Evolutionary conservation across 2,888 invertebrate genomes (phyloP), one percentile per base, ranked within the genome.

Genomic region (Sinodicranocentrus sp.): DNA sequence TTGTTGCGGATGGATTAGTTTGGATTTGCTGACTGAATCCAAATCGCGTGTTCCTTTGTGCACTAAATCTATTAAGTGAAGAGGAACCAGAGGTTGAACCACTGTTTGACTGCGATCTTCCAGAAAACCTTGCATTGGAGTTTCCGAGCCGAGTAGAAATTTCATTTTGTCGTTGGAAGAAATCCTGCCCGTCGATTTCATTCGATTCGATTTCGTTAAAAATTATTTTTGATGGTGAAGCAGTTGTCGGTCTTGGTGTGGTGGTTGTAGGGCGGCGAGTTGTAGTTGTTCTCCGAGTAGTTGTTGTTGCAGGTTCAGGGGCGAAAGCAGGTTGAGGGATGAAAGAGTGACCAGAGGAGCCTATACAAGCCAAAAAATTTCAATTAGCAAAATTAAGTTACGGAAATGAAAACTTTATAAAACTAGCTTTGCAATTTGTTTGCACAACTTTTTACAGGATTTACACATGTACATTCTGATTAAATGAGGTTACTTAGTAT

Each of bases 151-250:
- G 26, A 15, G 68, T 85, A 2, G 82, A 54, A 54, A 73, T 73
- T 6, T 52, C 52, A 33, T 52, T 65, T 21, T 33, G 48, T 21
- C 21, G 57, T 23, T 54, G 65, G 68, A 82, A 44, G 39, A 44
- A 2, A 59, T 80, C 79, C n/a, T 68, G 23, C 28, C 67, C 67
- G 21, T 73, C 85, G 23, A 88, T 84, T 57, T 89, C 89, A 71
- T 89, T 89, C 1, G 87, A 85, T 23, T 88, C 88, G 52, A 88
- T 86, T 54, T 89, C 88, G 70, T 88, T 88, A 73, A 86, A 88
- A 43, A 84, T 57, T 10, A 86, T 86, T 63, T 82, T 72, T 8
- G 79, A 72, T 13, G 63, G 70, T 39, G 76, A 15, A 3, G 71
- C 61, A 1, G 77, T 76, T 26, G 68, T 67, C 17, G 39, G 26